phyloP scores from a whole-genome alignment of 2,888 invertebrate genomes.

The Drymonia ruficornis region DNA sequence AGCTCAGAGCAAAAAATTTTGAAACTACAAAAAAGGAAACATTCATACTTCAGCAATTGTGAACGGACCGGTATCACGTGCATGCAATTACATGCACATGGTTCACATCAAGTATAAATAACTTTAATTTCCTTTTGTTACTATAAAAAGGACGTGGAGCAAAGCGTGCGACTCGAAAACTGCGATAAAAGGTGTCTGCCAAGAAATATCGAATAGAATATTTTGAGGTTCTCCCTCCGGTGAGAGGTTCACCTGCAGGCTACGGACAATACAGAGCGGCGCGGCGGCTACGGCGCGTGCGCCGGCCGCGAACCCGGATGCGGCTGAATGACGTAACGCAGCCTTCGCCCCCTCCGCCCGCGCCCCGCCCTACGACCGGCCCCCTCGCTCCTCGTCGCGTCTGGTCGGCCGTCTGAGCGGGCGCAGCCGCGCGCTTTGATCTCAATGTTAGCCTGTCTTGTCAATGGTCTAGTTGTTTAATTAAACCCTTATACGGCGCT shows the following conservation, averaged over 20 bases:
- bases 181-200: not conserved
- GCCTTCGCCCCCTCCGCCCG: constrained; percentile 57
- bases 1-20: too few species aligned
- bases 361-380: constrained; percentile 31
- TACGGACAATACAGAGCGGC: constrained; percentile 45
- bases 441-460: constrained; percentile 45
- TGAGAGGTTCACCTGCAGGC: constrained; percentile 30
- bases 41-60: not conserved
- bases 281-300: constrained; percentile 61
- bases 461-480: constrained; percentile 45
- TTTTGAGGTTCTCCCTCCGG: constrained; percentile 4
- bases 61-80: not conserved
- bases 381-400: constrained; percentile 55
- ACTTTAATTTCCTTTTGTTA: not conserved
- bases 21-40: not conserved
- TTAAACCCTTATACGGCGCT: constrained; percentile 52
- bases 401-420: constrained; percentile 73
- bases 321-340: constrained; percentile 75
- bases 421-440: constrained; percentile 52
- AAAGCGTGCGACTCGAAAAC: not conserved
- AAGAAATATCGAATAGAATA: constrained; percentile 1
- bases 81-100: not conserved
- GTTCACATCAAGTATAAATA: not conserved
- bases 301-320: constrained; percentile 83
- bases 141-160: not conserved